A percentile compares a stretch with the other conserved stretches of the same genome.
phyloP scores from a whole-genome alignment of 2,113 vertebrate species.

The Seriola aureovittata region DNA sequence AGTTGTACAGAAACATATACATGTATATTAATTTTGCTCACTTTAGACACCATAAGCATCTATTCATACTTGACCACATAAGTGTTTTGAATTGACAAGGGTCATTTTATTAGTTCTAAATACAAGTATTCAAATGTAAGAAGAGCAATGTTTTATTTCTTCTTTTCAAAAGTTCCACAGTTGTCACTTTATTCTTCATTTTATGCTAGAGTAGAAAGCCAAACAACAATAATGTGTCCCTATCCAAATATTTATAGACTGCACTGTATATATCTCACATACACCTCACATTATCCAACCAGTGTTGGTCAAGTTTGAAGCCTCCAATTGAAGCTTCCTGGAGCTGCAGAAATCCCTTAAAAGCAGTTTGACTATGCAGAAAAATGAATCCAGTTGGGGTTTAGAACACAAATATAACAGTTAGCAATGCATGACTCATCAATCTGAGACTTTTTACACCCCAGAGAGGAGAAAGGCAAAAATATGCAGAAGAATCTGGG shows the following conservation, averaged over 20 bases:
- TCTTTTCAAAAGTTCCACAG: background rate
- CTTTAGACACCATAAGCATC: background rate
- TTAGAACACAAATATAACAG: conserved; percentile 47
- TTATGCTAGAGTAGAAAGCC: background rate
- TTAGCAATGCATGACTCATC: conserved; percentile 68
- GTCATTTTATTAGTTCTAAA: background rate
- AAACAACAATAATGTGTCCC: background rate
- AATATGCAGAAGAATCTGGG: conserved; percentile 46
- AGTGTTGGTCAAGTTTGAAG: conserved; percentile 26
- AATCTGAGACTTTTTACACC: conserved; percentile 49
- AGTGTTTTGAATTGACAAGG: background rate
- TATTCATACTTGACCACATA: background rate
- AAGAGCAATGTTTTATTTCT: conserved; percentile 1
- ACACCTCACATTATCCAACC: conserved; percentile 23
- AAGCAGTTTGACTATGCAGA: conserved; percentile 50
- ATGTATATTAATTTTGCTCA: background rate
- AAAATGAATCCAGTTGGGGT: conserved; percentile 32
- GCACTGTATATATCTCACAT: conserved; percentile 10
- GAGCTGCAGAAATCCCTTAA: conserved; percentile 53
- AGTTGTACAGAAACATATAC: background rate
- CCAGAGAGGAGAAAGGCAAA: conserved; percentile 36
- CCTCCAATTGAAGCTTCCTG: conserved; percentile 26
- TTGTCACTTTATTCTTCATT: background rate
- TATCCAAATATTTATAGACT: conserved; percentile 22
- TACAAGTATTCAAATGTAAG: background rate